A percentile compares a stretch with the other conserved stretches of the same genome.
Evolutionary conservation across 2,888 invertebrate species (phyloP).

Genomic region (Polietes domitor): DNA sequence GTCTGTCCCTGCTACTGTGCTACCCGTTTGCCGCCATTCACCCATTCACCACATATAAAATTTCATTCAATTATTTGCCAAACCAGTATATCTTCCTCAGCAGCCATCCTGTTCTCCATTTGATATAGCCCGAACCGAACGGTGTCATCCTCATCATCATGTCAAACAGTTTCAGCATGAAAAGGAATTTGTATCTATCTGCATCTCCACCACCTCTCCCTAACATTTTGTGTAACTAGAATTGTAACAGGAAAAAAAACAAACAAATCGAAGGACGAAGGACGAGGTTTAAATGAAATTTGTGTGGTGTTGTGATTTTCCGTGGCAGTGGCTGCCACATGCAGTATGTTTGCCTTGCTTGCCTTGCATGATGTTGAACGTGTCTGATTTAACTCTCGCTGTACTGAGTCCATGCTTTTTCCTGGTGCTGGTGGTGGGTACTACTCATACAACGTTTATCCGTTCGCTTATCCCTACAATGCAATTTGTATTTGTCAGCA

Average conservation of each 20-base stretch:
- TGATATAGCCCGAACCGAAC: conserved; percentile 19
- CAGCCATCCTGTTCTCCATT: not conserved
- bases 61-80: conserved; percentile 36
- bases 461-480: conserved; percentile 33
- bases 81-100: not conserved
- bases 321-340: conserved; percentile 43
- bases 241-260: not conserved
- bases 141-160: conserved; percentile 58
- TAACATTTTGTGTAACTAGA: not conserved
- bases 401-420: conserved; percentile 15
- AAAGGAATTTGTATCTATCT: not conserved
- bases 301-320: conserved; percentile 58
- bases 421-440: conserved; percentile 6
- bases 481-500: conserved; percentile 67
- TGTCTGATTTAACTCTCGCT: conserved; percentile 48
- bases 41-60: conserved; percentile 12
- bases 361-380: conserved; percentile 18
- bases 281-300: conserved; percentile 18
- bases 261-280: conserved; percentile 22
- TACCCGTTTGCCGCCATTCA: not conserved
- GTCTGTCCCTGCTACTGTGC: not conserved
- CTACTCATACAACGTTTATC: conserved; percentile 11
- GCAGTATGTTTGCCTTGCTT: not conserved
- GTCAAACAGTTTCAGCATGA: conserved; percentile 21
- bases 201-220: not conserved